phyloP scores from a whole-genome alignment of 2,888 invertebrate genomes.

The Julus scanicus region DNA sequence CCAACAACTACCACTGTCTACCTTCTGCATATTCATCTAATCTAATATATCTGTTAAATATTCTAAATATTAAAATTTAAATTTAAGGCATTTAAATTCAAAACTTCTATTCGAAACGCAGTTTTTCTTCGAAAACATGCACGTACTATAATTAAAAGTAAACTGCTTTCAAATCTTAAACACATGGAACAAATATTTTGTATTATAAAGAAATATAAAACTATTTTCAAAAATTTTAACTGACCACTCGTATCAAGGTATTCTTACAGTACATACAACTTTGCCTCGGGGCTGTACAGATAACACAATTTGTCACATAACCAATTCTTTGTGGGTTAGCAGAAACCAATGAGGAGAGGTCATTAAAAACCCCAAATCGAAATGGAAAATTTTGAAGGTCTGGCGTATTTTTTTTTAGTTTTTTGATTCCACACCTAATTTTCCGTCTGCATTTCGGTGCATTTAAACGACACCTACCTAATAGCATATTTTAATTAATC shows the following conservation, averaged over 20 bases:
- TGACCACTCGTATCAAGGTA: neutral
- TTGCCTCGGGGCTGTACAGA: neutral
- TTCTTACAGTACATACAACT: neutral
- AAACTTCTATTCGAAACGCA: no score
- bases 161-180: no score
- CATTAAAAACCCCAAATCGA: neutral
- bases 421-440: neutral
- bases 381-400: constrained; percentile 19
- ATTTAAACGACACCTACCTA: neutral
- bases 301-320: neutral
- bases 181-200: no score
- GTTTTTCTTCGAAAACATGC: no score
- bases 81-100: no score
- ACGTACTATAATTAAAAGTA: no score
- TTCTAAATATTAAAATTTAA: no score
- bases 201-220: no score
- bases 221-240: neutral
- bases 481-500: neutral
- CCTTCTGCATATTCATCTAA: no score
- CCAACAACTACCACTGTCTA: no score
- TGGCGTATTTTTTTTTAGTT: no score
- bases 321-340: neutral
- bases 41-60: no score
- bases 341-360: neutral
- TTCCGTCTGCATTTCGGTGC: neutral